A percentile compares a stretch with the other conserved stretches of the same genome.
phyloP scores from a whole-genome alignment of 2,113 vertebrate genomes.

The Catharus minimus region DNA sequence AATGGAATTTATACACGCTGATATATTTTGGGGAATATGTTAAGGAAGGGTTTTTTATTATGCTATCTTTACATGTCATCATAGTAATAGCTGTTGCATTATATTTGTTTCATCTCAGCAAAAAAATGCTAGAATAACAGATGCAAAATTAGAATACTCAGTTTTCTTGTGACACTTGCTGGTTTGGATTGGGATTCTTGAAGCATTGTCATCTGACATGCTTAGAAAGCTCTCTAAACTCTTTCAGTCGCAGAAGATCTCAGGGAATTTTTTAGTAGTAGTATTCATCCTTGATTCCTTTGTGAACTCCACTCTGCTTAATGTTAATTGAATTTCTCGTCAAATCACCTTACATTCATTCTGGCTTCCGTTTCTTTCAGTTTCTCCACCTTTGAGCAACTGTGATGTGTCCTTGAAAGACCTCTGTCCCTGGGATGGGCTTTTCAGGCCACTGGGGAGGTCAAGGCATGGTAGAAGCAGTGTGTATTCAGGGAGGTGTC shows the following conservation, averaged over 20 bases:
- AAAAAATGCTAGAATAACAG: constrained; percentile 71
- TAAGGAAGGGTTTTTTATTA: constrained; percentile 76
- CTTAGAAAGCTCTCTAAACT: background rate
- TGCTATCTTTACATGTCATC: constrained; percentile 75
- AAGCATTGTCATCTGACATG: background rate
- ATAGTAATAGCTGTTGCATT: constrained; percentile 66
- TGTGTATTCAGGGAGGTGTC: background rate
- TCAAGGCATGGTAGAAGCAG: background rate
- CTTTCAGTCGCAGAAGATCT: background rate
- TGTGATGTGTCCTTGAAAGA: background rate
- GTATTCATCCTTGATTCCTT: background rate
- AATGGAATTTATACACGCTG: constrained; percentile 71
- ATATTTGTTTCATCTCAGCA: constrained; percentile 72
- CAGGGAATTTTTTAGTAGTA: background rate
- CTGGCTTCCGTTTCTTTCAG: background rate
- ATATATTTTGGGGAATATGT: constrained; percentile 72
- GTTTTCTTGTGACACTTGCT: constrained; percentile 55
- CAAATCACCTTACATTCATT: background rate
- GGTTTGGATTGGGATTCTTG: background rate
- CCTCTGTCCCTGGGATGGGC: background rate
- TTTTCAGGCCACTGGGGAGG: background rate
- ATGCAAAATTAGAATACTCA: constrained; percentile 55
- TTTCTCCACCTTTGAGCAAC: background rate
- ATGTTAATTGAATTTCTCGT: background rate
- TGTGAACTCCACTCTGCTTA: background rate